Conservation (phyloP, 2,888 invertebrate genomes). For the Sminthurinus aureus region DNA sequence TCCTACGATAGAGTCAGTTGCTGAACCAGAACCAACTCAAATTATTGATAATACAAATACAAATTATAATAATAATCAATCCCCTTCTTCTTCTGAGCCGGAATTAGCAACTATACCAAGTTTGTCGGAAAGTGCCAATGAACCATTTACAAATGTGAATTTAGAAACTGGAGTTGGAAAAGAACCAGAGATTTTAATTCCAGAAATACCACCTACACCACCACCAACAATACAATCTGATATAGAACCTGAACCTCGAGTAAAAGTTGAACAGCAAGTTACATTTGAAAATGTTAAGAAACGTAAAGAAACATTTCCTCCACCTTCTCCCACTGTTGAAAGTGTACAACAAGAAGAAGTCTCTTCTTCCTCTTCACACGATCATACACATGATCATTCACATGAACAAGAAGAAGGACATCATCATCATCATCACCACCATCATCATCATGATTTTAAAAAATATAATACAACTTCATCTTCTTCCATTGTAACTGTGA, state of each 20-base stretch:
- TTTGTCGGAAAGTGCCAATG: background rate
- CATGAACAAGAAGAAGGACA: constrained; percentile 8
- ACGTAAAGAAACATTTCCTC: too few relatives aligned
- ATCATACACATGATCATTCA: constrained; percentile 2
- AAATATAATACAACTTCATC: background rate
- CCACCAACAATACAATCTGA: background rate
- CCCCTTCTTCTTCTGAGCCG: background rate
- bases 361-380: background rate
- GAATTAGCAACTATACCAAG: background rate
- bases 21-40: background rate
- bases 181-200: background rate
- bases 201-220: background rate
- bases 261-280: background rate
- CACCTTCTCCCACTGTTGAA: background rate
- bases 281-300: background rate
- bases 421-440: constrained; percentile 27
- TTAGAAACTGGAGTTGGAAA: background rate
- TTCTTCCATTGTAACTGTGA: constrained; percentile 51
- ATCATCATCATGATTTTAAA: constrained; percentile 17
- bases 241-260: background rate
- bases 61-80: background rate
- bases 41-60: background rate
- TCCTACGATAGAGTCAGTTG: background rate
- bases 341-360: background rate
- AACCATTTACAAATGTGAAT: background rate